phyloP scores from a whole-genome alignment of 2,113 vertebrate species.

The Ahaetulla prasina region DNA sequence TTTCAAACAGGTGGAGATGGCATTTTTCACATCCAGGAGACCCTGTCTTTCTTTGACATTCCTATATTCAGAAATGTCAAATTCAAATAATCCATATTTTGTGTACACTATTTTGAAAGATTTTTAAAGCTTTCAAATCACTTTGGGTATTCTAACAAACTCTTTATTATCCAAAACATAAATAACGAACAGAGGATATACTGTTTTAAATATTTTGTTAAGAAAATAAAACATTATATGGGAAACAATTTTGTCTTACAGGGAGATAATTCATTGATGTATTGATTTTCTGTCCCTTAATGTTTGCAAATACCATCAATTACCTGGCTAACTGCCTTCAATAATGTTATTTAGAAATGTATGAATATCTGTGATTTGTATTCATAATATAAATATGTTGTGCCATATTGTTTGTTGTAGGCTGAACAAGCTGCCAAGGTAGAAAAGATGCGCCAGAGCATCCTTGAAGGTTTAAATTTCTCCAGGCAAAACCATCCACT shows the following conservation, averaged over 20 bases:
- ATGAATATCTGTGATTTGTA: not conserved
- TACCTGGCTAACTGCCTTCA: not conserved
- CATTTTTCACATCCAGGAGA: not conserved
- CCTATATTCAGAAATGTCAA: not conserved
- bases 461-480: conserved; percentile 92
- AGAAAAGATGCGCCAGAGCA: conserved; percentile 95
- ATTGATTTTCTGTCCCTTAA: conserved; percentile 1
- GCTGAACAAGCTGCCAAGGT: conserved; percentile 88
- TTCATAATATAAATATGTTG: not conserved
- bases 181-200: not conserved
- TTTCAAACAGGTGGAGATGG: not conserved
- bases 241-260: not conserved
- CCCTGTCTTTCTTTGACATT: not conserved
- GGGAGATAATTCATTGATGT: not conserved
- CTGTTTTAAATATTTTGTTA: not conserved
- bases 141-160: not conserved
- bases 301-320: not conserved
- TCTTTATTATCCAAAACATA: not conserved
- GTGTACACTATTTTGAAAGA: not conserved
- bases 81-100: not conserved
- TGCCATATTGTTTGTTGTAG: conserved; percentile 61
- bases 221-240: not conserved
- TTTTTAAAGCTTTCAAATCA: not conserved
- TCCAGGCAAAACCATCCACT: conserved; percentile 83
- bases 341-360: not conserved